Evolutionary conservation across 2,888 invertebrate genomes (phyloP).

Genomic region (Eupithecia subumbrata): DNA sequence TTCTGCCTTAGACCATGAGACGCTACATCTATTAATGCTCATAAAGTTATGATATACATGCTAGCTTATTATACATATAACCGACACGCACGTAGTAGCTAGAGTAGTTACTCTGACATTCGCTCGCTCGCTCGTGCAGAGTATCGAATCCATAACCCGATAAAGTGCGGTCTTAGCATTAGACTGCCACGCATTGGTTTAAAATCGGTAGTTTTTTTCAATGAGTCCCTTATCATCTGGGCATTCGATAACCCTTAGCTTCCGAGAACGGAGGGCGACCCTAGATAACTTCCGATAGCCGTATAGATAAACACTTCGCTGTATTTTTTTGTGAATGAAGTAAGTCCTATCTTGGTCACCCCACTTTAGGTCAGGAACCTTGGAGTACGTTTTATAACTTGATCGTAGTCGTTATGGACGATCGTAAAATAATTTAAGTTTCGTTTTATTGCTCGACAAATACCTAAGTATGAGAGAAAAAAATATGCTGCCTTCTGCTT

Average conservation of each 20-base stretch:
- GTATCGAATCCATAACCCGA: neutral
- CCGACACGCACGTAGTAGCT: neutral
- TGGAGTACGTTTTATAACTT: slow-evolving; percentile 19
- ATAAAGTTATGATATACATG: too few species aligned
- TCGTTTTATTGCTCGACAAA: neutral
- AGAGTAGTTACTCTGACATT: neutral
- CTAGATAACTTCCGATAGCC: slow-evolving; percentile 58
- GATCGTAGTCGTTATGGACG: slow-evolving; percentile 10
- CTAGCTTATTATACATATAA: too few species aligned
- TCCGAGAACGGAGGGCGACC: slow-evolving; percentile 61
- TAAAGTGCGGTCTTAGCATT: neutral
- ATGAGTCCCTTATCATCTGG: slow-evolving; percentile 23
- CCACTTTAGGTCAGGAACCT: slow-evolving; percentile 5
- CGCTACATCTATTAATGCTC: neutral
- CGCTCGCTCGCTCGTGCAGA: neutral
- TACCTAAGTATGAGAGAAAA: neutral
- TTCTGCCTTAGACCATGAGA: neutral
- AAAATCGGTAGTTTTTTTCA: slow-evolving; percentile 31
- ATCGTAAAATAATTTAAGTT: slow-evolving; percentile 10
- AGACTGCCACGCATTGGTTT: slow-evolving; percentile 4
- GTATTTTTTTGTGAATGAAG: slow-evolving; percentile 55
- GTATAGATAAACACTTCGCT: slow-evolving; percentile 45
- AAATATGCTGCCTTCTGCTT: neutral
- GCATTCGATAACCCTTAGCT: slow-evolving; percentile 59
- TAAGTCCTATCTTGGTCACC: neutral